phyloP scores from a whole-genome alignment of 2,888 invertebrate genomes.

The Timandra comae region DNA sequence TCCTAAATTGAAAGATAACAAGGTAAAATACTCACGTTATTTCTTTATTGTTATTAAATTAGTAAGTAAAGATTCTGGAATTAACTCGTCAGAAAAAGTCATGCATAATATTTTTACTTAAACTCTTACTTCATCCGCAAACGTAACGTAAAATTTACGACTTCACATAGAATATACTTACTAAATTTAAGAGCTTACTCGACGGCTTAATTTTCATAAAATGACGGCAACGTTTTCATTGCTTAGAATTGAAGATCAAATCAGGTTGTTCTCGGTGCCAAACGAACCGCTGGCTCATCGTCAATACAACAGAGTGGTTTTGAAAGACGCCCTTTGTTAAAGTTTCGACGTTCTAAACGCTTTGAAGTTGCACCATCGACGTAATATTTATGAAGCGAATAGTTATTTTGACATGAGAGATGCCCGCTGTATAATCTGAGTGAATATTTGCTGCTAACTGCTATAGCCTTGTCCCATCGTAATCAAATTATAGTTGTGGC shows the following conservation, averaged over 20 bases:
- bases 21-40: no score
- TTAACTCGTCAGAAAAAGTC: no score
- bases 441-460: constrained; percentile 25
- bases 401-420: constrained; percentile 5
- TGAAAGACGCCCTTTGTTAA: constrained; percentile 39
- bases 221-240: constrained; percentile 19
- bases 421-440: constrained; percentile 12
- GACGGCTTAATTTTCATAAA: constrained; percentile 14
- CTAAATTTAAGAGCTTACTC: neutral
- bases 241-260: constrained; percentile 22
- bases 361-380: constrained; percentile 32
- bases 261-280: constrained; percentile 24
- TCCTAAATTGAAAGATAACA: no score
- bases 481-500: constrained; percentile 68
- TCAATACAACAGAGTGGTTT: constrained; percentile 34
- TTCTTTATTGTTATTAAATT: no score
- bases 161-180: neutral
- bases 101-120: no score
- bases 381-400: constrained; percentile 29
- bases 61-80: no score
- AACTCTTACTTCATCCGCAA: no score
- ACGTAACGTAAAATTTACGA: no score
- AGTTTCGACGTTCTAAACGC: constrained; percentile 33
- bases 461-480: constrained; percentile 53
- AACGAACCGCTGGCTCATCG: constrained; percentile 34